phyloP scores from a whole-genome alignment of 2,797 vertebrate species.

The Sebastes vulpes region DNA sequence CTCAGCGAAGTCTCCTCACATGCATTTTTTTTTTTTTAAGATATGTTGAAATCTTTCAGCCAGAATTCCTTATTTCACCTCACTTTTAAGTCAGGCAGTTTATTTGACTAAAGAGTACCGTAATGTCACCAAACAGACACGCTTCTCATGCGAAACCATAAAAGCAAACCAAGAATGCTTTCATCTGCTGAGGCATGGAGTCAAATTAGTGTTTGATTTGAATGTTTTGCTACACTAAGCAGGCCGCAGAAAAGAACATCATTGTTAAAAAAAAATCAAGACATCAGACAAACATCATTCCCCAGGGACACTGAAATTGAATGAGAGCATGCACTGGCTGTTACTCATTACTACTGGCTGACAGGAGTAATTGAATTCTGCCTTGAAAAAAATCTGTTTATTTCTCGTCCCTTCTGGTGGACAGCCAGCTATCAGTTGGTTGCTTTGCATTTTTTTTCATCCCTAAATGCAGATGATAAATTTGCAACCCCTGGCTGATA shows the following conservation, averaged over 20 bases:
- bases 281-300: conserved; percentile 73
- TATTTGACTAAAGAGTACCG: conserved; percentile 47
- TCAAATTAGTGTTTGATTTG: conserved; percentile 77
- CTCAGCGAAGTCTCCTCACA: conserved; percentile 2
- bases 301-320: conserved; percentile 77
- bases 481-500: background rate
- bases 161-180: conserved; percentile 61
- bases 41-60: conserved; percentile 26
- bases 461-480: conserved; percentile 23
- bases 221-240: conserved; percentile 70
- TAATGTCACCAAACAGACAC: conserved; percentile 36
- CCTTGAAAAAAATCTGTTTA: conserved; percentile 66
- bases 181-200: conserved; percentile 64
- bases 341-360: conserved; percentile 78
- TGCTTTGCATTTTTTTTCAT: conserved; percentile 9
- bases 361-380: conserved; percentile 79
- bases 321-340: conserved; percentile 79
- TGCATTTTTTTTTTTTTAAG: background rate
- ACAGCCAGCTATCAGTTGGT: conserved; percentile 4
- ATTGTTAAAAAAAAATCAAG: conserved; percentile 61
- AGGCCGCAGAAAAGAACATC: conserved; percentile 64
- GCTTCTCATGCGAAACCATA: conserved; percentile 29
- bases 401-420: conserved; percentile 58
- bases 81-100: conserved; percentile 47
- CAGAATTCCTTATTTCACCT: conserved; percentile 28